Base-by-base conservation (phyloP, 2,888 invertebrate genomes). In the Caenorhabditis sp. region DNA sequence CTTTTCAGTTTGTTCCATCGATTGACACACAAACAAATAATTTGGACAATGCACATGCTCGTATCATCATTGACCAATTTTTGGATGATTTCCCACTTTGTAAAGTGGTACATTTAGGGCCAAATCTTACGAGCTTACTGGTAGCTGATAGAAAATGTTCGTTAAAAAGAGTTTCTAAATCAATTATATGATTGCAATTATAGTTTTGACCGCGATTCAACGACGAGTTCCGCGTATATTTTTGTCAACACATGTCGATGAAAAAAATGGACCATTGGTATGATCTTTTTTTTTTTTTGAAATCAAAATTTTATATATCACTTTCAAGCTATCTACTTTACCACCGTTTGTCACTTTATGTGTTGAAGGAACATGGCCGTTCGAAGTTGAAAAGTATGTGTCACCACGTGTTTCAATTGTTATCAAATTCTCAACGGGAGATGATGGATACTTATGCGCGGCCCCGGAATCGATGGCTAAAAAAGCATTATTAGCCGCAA, bases 21-120 rank as follows among this genome's bases (percentile, higher is more conserved):
- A 73, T 85, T n/a, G 85, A 85, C 58, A 81, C 84, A 5, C 85
- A 85, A 62, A 78, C 84, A 8, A 81, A 75, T 57, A 81, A 81
- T 69, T 60, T 84, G 55, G 85, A 85, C 43, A 61, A 71, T 6
- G 66, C 69, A 10, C 74, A 75, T 24, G 84, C 82, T 23, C 64
- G 70, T 27, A 60, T 50, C 14, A 83, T 85, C 26, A 79, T 84
- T 10, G 74, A 77, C 26, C 75, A 81, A 24, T 85, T 85, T 57
- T 54, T 85, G 24, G 82, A 83, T 58, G 83, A 82, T 53, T 85
- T 85, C 58, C 83, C 85, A 1, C 69, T 82, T 8, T 79, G 81
- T 31, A 77, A 79, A 60, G 70, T 76, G 0, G 82, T 81, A 19
- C 84, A 84, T 57, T 84, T 84, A 31, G 85, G 85, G 49, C 81